Evolutionary conservation across 2,113 vertebrate species (phyloP), one percentile per base, ranked within the genome.

Genomic region (Thalassarche chlororhynchos): DNA sequence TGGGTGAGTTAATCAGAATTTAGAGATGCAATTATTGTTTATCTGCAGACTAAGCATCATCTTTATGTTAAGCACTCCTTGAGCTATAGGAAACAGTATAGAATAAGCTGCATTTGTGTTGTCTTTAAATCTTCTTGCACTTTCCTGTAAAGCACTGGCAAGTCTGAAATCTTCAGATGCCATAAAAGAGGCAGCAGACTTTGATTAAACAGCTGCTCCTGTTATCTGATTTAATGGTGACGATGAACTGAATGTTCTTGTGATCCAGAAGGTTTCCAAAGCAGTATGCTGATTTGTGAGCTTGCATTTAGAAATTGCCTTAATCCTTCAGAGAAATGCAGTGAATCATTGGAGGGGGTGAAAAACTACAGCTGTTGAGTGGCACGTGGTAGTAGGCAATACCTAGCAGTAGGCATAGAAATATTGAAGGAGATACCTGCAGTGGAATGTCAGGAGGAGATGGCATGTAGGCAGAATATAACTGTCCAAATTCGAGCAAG

Each of bases 231-330:
- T 86, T 92, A 70, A 78, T 92, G 75, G 52, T 90, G 79, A 29
- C 4, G 4, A 24, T 74, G 80, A 89, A 96, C 93, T 84, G 58
- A 90, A 62, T 86, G 95, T 88, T 97, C 90, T 77, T 62, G 38
- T 71, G 79, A 66, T 90, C 51, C 87, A 88, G 92, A 80, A 92
- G 79, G 54, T 80, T 96, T 93, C 85, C 85, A 90, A 62, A 96
- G 89, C 77, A 88, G n/a, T 44, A 14, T 81, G 60, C 85, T 87
- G 90, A 62, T 86, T 92, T 55, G 20, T 26, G 64, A 58, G 28
- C 83, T 75, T 89, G n/a, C 69, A 19, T 92, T 95, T 92, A 69
- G 64, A 94, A 81, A 89, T n/a, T 57, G 83, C 51, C 75, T 84
- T 89, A 64, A 23, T 93, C 72, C 46, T 74, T 78, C 69, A 75